Conservation (phyloP, 2,113 vertebrate species). For the Alethe diademata region DNA sequence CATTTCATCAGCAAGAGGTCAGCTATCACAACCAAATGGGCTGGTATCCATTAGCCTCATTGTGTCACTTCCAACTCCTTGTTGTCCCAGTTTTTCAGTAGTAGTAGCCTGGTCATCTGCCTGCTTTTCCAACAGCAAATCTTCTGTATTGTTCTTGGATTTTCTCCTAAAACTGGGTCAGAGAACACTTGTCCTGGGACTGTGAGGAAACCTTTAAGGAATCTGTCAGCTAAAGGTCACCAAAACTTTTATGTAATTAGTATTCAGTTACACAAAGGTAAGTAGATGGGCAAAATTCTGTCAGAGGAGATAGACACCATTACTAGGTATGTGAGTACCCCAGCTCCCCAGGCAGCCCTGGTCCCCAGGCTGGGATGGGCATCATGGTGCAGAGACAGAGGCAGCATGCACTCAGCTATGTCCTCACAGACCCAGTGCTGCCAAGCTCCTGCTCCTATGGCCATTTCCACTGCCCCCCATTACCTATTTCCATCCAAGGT, state of each 20-base stretch:
- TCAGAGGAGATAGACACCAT: neutral
- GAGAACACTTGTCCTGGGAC: neutral
- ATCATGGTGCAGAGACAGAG: neutral
- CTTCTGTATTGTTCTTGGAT: neutral
- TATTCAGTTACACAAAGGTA: neutral
- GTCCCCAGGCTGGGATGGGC: too few species aligned
- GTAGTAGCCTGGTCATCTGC: neutral
- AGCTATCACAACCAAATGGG: neutral
- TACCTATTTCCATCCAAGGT: neutral
- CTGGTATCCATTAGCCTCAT: neutral
- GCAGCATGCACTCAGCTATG: neutral
- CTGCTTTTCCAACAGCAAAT: neutral
- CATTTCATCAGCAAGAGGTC: neutral
- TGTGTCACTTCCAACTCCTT: neutral
- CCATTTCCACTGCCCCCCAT: rapidly evolving
- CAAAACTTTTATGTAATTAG: neutral
- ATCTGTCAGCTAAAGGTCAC: neutral
- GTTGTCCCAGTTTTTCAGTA: neutral
- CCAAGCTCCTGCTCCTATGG: neutral
- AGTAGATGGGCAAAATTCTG: neutral
- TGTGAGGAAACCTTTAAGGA: neutral
- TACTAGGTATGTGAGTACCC: neutral
- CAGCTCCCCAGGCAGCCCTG: neutral
- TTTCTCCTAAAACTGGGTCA: neutral
- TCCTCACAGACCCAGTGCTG: neutral